Conservation (phyloP, 1,140 invertebrate species). For the Chrysomallon squamiferum region DNA sequence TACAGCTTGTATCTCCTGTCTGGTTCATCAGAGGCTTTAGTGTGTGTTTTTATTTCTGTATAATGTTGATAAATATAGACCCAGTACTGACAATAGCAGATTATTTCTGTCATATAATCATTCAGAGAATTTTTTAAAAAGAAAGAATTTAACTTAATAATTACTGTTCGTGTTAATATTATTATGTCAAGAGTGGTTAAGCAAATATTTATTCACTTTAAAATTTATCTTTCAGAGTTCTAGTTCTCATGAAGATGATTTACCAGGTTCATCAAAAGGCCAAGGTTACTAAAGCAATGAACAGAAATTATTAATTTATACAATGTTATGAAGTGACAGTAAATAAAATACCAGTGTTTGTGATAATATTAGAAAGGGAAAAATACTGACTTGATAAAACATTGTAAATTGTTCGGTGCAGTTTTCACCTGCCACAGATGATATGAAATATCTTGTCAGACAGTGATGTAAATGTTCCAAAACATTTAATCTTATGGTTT, state of each 20-base stretch:
- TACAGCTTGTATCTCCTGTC: background rate
- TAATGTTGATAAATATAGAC: background rate
- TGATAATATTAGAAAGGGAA: no score
- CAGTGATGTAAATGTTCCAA: no score
- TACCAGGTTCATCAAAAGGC: conserved; percentile 65
- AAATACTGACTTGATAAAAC: no score
- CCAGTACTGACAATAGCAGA: background rate
- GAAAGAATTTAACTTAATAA: background rate
- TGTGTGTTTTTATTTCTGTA: background rate
- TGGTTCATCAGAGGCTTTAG: background rate
- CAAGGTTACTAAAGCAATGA: conserved; percentile 20
- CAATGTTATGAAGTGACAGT: no score
- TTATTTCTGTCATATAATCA: background rate
- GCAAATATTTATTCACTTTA: background rate
- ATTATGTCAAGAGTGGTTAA: background rate
- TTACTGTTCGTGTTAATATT: background rate
- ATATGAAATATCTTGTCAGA: no score
- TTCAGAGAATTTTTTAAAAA: no score
- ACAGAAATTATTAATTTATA: no score
- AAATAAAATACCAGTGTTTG: no score
- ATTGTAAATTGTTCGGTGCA: no score
- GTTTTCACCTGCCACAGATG: no score
- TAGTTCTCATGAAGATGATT: conserved; percentile 71
- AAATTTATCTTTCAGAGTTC: conserved; percentile 60
- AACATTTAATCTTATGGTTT: no score